Percentiles rank a stretch among this genome's conserved stretches.
These are phyloP conservation scores for Microctenopoma lineatum DNA, from an alignment of 2,797 vertebrate genomes.

Conservation along the genomic window DNA sequence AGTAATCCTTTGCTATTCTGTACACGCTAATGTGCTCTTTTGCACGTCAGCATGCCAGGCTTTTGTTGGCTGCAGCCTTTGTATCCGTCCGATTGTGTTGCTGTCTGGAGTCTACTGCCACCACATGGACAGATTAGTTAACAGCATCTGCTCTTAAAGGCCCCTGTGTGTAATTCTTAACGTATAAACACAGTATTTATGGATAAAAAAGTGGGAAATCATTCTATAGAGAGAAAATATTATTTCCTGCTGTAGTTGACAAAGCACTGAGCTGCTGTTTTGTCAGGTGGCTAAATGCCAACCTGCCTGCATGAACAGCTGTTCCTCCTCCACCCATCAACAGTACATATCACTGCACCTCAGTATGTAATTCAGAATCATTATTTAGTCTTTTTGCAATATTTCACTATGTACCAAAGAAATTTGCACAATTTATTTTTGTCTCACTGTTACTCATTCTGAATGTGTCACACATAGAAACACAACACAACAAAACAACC, in stretches of 20 bases:
- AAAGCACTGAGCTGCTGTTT: background rate
- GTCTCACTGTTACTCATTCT: conserved; percentile 26
- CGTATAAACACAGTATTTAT: background rate
- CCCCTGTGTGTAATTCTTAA: background rate
- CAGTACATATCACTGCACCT: conserved; percentile 24
- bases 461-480: background rate
- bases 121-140: conserved; percentile 53
- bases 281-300: conserved; percentile 36
- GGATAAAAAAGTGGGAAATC: background rate
- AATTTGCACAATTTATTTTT: background rate
- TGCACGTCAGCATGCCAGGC: conserved; percentile 48
- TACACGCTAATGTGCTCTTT: conserved; percentile 55
- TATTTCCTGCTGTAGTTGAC: background rate
- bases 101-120: conserved; percentile 56
- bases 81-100: background rate
- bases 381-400: background rate
- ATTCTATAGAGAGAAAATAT: background rate
- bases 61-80: conserved; percentile 53
- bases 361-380: conserved; percentile 41
- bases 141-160: conserved; percentile 16
- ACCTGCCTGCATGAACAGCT: conserved; percentile 4
- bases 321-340: too few species aligned
- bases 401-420: background rate
- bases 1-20: conserved; percentile 68
- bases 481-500: background rate